phyloP scores from a whole-genome alignment of 2,113 vertebrate species.

The Sterrhoptilus dennistouni region DNA sequence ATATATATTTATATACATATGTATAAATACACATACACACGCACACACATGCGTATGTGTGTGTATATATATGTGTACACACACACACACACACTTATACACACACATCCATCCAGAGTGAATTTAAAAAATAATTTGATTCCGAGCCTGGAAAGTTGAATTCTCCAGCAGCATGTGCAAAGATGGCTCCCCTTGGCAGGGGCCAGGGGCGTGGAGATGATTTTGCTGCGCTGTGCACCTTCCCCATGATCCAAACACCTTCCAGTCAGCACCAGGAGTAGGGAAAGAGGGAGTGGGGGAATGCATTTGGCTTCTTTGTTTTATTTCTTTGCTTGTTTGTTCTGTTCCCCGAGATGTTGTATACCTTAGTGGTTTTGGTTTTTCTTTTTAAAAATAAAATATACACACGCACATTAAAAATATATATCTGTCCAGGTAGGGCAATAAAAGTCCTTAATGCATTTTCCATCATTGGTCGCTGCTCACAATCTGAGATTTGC shows the following conservation, averaged over 20 bases:
- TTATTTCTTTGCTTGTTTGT: neutral
- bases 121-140: slow-evolving; percentile 41
- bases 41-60: neutral
- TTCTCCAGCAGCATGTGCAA: slow-evolving; percentile 66
- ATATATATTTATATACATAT: slow-evolving; percentile 29
- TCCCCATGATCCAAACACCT: slow-evolving; percentile 20
- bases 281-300: neutral
- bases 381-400: slow-evolving; percentile 61
- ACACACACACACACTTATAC: neutral
- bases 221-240: neutral
- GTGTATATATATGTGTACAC: neutral
- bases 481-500: neutral
- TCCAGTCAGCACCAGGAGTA: slow-evolving; percentile 66
- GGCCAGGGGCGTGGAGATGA: neutral
- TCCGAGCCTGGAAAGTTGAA: slow-evolving; percentile 35
- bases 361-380: slow-evolving; percentile 67
- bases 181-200: slow-evolving; percentile 43
- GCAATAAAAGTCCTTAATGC: slow-evolving; percentile 59
- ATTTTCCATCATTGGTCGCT: slow-evolving; percentile 32
- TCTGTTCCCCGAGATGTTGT: slow-evolving; percentile 64
- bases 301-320: slow-evolving; percentile 61
- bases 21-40: slow-evolving; percentile 50
- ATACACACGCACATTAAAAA: slow-evolving; percentile 50
- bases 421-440: slow-evolving; percentile 46
- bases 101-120: neutral